These are phyloP conservation scores for Malurus leucopterus DNA, from an alignment of 2,797 vertebrate genomes.

Conservation along the genomic window DNA sequence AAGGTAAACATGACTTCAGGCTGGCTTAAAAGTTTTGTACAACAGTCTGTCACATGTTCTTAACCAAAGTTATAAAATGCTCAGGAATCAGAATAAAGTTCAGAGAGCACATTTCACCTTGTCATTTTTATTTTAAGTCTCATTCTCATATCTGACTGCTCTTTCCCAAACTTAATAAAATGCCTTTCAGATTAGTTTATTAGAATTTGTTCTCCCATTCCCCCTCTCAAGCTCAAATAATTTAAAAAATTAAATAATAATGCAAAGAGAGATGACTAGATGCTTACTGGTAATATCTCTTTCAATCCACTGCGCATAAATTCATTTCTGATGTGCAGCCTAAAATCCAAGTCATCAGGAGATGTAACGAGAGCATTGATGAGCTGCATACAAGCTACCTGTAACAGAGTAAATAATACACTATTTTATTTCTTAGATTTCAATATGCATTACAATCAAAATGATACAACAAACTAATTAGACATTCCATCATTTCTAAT, in stretches of 20 bases:
- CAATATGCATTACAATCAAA: constrained; percentile 13
- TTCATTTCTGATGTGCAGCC: constrained; percentile 98
- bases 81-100: neutral
- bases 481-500: neutral
- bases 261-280: constrained; percentile 56
- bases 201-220: constrained; percentile 22
- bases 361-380: constrained; percentile 98
- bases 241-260: constrained; percentile 79
- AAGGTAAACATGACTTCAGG: neutral
- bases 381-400: constrained; percentile 98
- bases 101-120: neutral
- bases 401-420: constrained; percentile 38
- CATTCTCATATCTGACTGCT: constrained; percentile 1
- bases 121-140: constrained; percentile 39
- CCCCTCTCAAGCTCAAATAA: constrained; percentile 37
- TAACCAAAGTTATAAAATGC: neutral
- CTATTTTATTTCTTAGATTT: constrained; percentile 13
- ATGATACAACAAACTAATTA: neutral
- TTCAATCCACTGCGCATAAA: constrained; percentile 96
- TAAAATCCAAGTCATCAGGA: constrained; percentile 96
- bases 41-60: neutral
- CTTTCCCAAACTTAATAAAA: constrained; percentile 32
- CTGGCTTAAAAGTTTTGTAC: neutral
- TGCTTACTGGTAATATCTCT: constrained; percentile 91
- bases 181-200: constrained; percentile 45